phyloP scores from a whole-genome alignment of 1,140 invertebrate genomes.

The Hyles euphorbiae region DNA sequence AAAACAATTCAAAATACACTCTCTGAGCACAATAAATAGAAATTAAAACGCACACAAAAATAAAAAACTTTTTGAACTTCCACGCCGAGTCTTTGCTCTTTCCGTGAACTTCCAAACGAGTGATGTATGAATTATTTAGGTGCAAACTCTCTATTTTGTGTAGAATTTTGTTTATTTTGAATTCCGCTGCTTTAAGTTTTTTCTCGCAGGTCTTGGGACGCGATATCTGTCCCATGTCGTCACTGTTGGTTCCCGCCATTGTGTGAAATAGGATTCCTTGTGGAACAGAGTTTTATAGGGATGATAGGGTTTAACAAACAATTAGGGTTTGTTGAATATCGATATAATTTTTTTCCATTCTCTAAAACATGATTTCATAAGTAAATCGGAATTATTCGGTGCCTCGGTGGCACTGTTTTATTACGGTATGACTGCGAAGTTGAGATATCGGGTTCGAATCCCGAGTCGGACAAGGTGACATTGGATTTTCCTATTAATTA shows the following conservation, averaged over 20 bases:
- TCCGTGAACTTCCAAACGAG: conserved; percentile 28
- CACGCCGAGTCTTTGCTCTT: conserved; percentile 7
- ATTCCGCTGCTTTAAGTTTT: conserved; percentile 50
- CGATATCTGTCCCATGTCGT: conserved; percentile 29
- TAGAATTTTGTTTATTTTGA: conserved; percentile 50
- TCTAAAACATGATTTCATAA: too few relatives aligned
- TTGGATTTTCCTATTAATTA: too few relatives aligned
- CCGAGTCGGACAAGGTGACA: too few relatives aligned
- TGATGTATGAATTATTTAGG: conserved; percentile 38
- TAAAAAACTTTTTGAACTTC: conserved; percentile 3
- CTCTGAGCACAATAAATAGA: conserved; percentile 10
- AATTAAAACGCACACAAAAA: conserved; percentile 11
- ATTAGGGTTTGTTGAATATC: too few relatives aligned
- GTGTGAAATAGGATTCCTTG: conserved; percentile 32
- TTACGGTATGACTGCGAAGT: too few relatives aligned
- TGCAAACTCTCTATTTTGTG: conserved; percentile 51
- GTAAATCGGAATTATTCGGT: too few relatives aligned
- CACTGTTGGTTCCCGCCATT: conserved; percentile 3
- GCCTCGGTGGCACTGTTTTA: too few relatives aligned
- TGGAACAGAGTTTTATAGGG: conserved; percentile 36
- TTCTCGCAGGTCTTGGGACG: conserved; percentile 43
- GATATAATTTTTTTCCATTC: too few relatives aligned
- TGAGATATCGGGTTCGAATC: too few relatives aligned
- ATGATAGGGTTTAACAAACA: neutral
- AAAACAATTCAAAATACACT: conserved; percentile 13